Conservation (phyloP, 2,888 invertebrate genomes). For the Drosophila rubida region DNA sequence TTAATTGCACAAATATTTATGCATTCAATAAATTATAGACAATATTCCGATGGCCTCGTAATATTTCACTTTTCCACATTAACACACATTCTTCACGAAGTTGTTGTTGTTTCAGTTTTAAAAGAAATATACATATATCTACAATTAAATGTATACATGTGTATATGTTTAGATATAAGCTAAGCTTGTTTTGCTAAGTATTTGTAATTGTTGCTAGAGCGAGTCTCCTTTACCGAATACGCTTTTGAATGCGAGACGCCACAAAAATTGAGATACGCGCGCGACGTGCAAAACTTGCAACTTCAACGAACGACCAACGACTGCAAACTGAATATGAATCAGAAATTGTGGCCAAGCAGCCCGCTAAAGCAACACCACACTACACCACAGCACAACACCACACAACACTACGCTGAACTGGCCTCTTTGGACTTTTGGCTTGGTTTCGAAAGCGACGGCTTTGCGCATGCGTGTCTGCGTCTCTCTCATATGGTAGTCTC, state of each 20-base stretch:
- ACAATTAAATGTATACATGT: slow-evolving; percentile 1
- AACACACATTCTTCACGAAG: slow-evolving; percentile 48
- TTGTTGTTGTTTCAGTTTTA: slow-evolving; percentile 22
- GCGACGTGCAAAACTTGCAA: slow-evolving; percentile 59
- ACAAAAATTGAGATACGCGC: slow-evolving; percentile 27
- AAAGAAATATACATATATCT: slow-evolving; percentile 8
- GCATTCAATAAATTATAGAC: slow-evolving; percentile 16
- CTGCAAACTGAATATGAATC: slow-evolving; percentile 62
- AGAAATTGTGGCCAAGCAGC: slow-evolving; percentile 52
- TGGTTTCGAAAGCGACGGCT: slow-evolving; percentile 60
- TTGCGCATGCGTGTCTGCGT: slow-evolving; percentile 36
- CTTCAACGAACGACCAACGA: slow-evolving; percentile 60
- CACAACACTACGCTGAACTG: slow-evolving; percentile 22
- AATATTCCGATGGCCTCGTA: slow-evolving; percentile 42
- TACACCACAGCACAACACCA: not conserved
- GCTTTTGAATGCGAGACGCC: slow-evolving; percentile 33
- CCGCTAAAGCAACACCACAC: slow-evolving; percentile 26
- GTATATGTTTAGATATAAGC: slow-evolving; percentile 18
- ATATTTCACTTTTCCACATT: slow-evolving; percentile 61
- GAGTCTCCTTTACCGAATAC: slow-evolving; percentile 57
- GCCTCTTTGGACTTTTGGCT: slow-evolving; percentile 56
- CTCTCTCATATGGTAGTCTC: slow-evolving; percentile 39
- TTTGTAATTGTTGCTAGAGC: slow-evolving; percentile 42
- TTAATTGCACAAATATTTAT: slow-evolving; percentile 15
- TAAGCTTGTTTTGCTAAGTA: slow-evolving; percentile 31